Conservation (phyloP, 1,140 invertebrate species). For the Meloidogyne chitwoodi region DNA sequence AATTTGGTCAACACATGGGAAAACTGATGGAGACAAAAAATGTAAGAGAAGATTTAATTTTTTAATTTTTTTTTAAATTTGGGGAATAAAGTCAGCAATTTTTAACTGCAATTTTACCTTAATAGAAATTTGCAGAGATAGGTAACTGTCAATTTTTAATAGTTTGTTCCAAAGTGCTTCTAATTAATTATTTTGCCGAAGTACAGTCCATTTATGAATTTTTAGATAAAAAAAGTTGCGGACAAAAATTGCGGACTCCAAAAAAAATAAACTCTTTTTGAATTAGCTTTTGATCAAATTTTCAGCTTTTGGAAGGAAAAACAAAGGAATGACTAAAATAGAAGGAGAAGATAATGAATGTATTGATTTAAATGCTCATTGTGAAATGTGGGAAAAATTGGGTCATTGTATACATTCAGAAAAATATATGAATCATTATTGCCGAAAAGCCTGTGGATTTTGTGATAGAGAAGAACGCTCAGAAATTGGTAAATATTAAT, state of each 20-base stretch:
- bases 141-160: too few relatives aligned
- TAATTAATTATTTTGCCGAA: too few relatives aligned
- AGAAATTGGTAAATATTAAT: background rate
- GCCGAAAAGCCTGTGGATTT: conserved; percentile 53
- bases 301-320: background rate
- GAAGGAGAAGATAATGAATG: conserved; percentile 38
- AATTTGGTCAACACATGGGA: conserved; percentile 14
- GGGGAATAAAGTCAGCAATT: too few relatives aligned
- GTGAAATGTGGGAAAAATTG: conserved; percentile 59
- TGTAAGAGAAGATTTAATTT: background rate
- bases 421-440: conserved; percentile 59
- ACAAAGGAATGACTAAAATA: conserved; percentile 1
- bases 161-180: too few relatives aligned
- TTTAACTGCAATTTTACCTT: too few relatives aligned
- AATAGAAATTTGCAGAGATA: too few relatives aligned
- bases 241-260: too few relatives aligned
- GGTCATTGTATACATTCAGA: conserved; percentile 57
- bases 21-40: background rate
- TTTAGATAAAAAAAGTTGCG: too few relatives aligned
- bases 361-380: conserved; percentile 57
- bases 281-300: too few relatives aligned
- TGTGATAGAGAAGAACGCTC: conserved; percentile 25
- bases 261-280: too few relatives aligned
- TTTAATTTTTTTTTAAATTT: too few relatives aligned
- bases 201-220: too few relatives aligned